Evolutionary conservation across 2,888 invertebrate species (phyloP), one percentile per base, ranked within the genome.

Genomic region (Coelinius sp.): DNA sequence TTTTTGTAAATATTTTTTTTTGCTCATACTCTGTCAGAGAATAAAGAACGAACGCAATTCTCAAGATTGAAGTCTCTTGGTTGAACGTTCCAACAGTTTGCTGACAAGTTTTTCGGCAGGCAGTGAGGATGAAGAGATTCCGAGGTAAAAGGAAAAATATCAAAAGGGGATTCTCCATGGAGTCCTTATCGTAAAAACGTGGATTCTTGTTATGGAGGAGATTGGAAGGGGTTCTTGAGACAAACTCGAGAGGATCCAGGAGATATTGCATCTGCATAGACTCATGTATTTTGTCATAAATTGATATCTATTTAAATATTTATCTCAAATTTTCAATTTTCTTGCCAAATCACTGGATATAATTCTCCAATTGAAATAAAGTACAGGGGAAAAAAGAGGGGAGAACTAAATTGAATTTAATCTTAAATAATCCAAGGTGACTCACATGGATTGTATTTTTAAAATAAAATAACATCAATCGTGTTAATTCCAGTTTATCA

Each of bases 31-130:
- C 17, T 35, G 17, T 35, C 20, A 10, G 31, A 12, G 59, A 59
- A 35, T 17, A 20, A 59, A 20, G 20, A 17, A 35, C 14, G 59
- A 8, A 59, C n/a, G 10, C 59, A 17, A 35, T 31, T 31, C 31
- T 20, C 17, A 17, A 59, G 59, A 59, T 59, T 59, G 59, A 59
- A 59, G 59, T 59, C 31, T 59, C 35, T 20, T 31, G 59, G 59
- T 10, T 59, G 59, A 59, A 35, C 35, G 59, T 35, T 35, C 35
- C 31, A 59, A 35, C 17, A 7, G 31, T 59, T 59, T 35, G 31
- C 35, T 59, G 20, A 59, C 17, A 59, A 59, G 59, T 59, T 59
- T 59, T 59, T n/a, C n/a, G 53, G 24, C 53, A 53, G 59, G 31
- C 59, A 14, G 35, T 20, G 17, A 17, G 22, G 24, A 14, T n/a